Base-by-base conservation (phyloP, 1,140 invertebrate genomes). In the Melipona quadrifasciata region DNA sequence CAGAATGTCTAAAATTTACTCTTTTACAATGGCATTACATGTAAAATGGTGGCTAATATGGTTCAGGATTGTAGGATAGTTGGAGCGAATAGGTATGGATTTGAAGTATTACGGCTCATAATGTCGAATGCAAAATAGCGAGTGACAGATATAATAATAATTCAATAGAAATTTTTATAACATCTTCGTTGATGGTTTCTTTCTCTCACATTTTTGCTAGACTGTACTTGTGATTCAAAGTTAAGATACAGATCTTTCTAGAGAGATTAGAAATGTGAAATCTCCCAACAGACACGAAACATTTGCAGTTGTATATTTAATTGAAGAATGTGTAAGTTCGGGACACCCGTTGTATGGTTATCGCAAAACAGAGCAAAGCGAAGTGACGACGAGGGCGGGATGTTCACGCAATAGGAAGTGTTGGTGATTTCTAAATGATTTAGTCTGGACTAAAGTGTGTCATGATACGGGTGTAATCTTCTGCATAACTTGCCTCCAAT, bases 361-460 rank as follows among this genome's bases (percentile, higher is more conserved):
- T 84, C 76, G 67, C 51, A 53, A 86, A 82, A 77, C 80, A 55
- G 55, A 68, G 67, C 84, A 80, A 73, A 85, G 72, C 77, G 27
- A 86, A 72, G 67, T 47, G 68, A 65, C 64, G 67, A 83, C 64
- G 67, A 83, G 82, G 80, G 74, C 86, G 78, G 87, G 73, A 88
- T 86, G 64, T 79, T 70, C 77, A 65, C 84, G 87, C 71, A 85
- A 85, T 88, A 88, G 87, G 84, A 90, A 86, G 82, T 85, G 90
- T 84, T 86, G 78, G 87, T 86, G 75, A 91, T 86, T 90, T 78
- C 81, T 87, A 87, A 82, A 91, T 90, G 86, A 90, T 87, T 91
- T 87, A 86, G 88, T 90, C 74, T 85, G 86, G 73, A 80, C 72
- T 73, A 81, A 91, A 88, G 61, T 91, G 80, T 88, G 75, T 84